Base-by-base conservation (phyloP, 2,797 vertebrate genomes). In the Sebastes itinus region DNA sequence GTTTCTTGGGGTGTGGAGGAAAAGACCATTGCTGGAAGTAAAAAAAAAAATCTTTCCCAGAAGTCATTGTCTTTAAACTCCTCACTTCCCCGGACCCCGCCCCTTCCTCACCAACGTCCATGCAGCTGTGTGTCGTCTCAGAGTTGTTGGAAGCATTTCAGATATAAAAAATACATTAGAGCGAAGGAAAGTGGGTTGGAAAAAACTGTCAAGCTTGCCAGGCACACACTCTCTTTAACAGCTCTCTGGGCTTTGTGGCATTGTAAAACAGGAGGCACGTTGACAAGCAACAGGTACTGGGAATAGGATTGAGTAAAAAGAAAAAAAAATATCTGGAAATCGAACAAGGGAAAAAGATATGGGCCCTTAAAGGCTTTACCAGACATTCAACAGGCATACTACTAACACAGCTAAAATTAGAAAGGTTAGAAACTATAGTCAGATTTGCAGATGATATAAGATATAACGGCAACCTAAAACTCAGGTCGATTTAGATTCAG, bases 61-160 rank as follows among this genome's bases (percentile, higher is more conserved):
- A 92, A 94, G 77, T 88, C 72, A 84, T 77, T 91, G 88, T 91
- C 80, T 87, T 75, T 84, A 84, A 81, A 72, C 32, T 54, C 55
- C 55, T 72, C 65, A 35, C 72, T 87, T 90, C 72, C 79, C 87
- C 78, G 38, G 75, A 79, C 69, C 59, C 46, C 55, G 2, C 14
- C 42, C 13, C 11, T 42, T 54, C 54, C 81, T 49, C 23, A 42
- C 38, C 27, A 8, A 71, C 56, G 49, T 76, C 78, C 59, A 3
- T 10, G 63, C 91, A 87, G 85, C 84, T 84, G 81, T 74, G 69
- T 49, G 73, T 78, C 52, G 23, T 76, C 85, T 78, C 58, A 60
- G 56, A 22, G 22, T 25, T 72, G 35, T 55, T 87, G 78, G 84
- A 85, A 72, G 80, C 42, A 8, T 80, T 87, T 85, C 65, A 69